Conservation (phyloP, 1,140 invertebrate species). For the Coptotermes formosanus region DNA sequence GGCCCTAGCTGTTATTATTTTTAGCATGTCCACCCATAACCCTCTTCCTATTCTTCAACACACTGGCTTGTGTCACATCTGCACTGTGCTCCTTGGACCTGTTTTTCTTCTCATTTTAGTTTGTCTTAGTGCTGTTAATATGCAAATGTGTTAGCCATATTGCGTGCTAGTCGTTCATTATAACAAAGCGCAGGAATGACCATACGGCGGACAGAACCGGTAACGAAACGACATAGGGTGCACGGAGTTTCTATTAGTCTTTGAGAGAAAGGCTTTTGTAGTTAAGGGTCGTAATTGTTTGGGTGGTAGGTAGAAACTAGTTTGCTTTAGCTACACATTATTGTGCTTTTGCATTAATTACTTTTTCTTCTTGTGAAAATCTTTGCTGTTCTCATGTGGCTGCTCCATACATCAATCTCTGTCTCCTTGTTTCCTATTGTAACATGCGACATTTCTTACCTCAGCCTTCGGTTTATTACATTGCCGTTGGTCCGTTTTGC, state of each 20-base stretch:
- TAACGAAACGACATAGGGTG: neutral
- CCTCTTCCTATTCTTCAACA: neutral
- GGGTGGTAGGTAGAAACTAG: neutral
- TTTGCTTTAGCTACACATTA: neutral
- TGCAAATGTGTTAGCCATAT: neutral
- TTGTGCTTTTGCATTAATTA: neutral
- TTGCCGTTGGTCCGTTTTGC: too few relatives aligned
- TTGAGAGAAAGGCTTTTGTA: neutral
- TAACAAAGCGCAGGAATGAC: neutral
- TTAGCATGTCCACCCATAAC: neutral
- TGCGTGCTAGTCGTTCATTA: neutral
- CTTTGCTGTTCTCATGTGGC: neutral
- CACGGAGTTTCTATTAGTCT: neutral
- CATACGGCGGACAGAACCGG: neutral
- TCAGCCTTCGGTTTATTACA: too few relatives aligned
- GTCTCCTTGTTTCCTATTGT: neutral
- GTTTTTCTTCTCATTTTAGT: neutral
- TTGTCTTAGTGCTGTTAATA: slow-evolving; percentile 13
- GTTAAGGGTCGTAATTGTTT: neutral
- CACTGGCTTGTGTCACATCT: neutral
- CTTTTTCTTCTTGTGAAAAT: neutral
- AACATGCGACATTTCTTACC: too few relatives aligned
- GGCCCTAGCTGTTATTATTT: neutral
- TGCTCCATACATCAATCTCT: neutral
- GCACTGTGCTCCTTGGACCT: neutral